Evolutionary conservation across 2,797 vertebrate species (phyloP).

Genomic region (Pagetopsis macropterus): DNA sequence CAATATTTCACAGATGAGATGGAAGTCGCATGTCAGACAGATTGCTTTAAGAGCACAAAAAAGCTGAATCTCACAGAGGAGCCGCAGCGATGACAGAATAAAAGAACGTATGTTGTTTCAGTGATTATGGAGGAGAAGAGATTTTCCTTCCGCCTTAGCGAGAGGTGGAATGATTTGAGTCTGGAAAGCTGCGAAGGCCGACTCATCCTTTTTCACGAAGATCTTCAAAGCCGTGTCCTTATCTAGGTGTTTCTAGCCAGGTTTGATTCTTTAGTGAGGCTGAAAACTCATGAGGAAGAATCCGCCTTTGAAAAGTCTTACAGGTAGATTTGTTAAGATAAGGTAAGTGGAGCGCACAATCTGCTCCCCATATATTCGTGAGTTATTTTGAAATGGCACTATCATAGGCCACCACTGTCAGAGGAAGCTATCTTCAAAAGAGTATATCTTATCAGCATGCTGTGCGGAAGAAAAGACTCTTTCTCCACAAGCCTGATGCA

Average conservation of each 20-base stretch:
- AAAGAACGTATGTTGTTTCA: conserved; percentile 65
- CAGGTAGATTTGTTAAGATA: conserved; percentile 57
- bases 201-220: conserved; percentile 56
- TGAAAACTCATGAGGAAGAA: conserved; percentile 35
- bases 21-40: conserved; percentile 74
- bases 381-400: conserved; percentile 52
- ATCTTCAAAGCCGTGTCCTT: conserved; percentile 67
- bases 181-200: conserved; percentile 57
- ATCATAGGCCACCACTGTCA: conserved; percentile 20
- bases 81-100: conserved; percentile 49
- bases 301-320: conserved; percentile 42
- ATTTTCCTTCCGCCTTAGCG: conserved; percentile 43
- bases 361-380: conserved; percentile 19
- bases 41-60: conserved; percentile 59
- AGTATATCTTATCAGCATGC: conserved; percentile 6
- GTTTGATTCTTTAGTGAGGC: conserved; percentile 56
- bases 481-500: conserved; percentile 28
- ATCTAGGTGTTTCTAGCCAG: conserved; percentile 51
- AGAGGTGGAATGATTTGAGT: conserved; percentile 53
- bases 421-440: conserved; percentile 35
- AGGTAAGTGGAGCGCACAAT: conserved; percentile 32
- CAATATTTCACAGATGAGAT: conserved; percentile 66
- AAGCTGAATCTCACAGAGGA: conserved; percentile 41
- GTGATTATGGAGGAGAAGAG: conserved; percentile 70
- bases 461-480: conserved; percentile 5